These are phyloP conservation scores for Myathropa florea DNA, from an alignment of 2,888 invertebrate species.

Conservation along the genomic window DNA sequence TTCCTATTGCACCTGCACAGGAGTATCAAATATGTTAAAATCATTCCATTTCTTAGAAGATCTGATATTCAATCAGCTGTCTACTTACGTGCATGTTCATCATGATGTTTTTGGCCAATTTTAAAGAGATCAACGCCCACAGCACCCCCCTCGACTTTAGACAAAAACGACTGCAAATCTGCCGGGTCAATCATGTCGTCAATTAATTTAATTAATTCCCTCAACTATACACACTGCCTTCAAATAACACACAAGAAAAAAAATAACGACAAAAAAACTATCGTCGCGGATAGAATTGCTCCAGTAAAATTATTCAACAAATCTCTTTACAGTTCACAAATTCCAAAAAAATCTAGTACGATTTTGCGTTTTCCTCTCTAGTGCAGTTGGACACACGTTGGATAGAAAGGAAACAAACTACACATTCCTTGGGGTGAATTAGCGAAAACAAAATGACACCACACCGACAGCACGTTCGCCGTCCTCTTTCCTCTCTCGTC, in stretches of 20 bases:
- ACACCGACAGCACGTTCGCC: neutral
- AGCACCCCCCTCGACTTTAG: constrained; percentile 74
- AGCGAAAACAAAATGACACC: constrained; percentile 34
- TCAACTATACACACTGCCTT: neutral
- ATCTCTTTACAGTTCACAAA: constrained; percentile 17
- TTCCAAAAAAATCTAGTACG: constrained; percentile 37
- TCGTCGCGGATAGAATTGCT: neutral
- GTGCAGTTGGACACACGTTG: constrained; percentile 1
- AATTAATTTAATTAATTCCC: constrained; percentile 17
- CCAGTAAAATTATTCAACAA: constrained; percentile 23
- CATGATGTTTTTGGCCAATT: constrained; percentile 73
- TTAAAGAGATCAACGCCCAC: constrained; percentile 74
- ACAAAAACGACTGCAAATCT: constrained; percentile 73
- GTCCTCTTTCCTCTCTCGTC: neutral
- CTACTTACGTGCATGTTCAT: constrained; percentile 73
- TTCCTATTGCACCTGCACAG: neutral
- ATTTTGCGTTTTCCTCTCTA: constrained; percentile 1
- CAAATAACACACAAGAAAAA: constrained; percentile 4
- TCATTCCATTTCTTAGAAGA: neutral
- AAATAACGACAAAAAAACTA: neutral
- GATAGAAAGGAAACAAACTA: constrained; percentile 28
- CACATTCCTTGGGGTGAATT: constrained; percentile 28
- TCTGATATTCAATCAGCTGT: neutral
- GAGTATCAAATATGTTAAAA: neutral
- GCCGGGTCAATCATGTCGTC: constrained; percentile 73